Conservation (phyloP, 2,888 invertebrate species). For the Polia nebulosa region DNA sequence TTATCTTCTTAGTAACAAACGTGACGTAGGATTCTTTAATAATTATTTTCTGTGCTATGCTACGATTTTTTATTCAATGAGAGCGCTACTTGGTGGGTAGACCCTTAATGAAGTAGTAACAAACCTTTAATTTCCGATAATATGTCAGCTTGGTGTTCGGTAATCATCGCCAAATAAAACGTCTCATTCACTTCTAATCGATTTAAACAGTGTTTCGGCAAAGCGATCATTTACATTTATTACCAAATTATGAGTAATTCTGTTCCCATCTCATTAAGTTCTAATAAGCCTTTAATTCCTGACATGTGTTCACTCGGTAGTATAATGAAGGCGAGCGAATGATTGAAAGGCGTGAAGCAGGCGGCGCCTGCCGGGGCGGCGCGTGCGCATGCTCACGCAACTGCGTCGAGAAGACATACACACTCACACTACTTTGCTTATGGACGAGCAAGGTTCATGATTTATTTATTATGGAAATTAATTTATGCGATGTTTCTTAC, state of each 20-base stretch:
- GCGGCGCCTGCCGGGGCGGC: conserved; percentile 74
- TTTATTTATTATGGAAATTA: conserved; percentile 41
- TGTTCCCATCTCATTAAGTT: neutral
- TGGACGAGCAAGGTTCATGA: conserved; percentile 37
- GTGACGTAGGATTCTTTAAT: too few species aligned
- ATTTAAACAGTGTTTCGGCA: neutral
- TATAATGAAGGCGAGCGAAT: conserved; percentile 59
- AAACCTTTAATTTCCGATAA: too few species aligned
- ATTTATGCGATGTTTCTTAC: neutral
- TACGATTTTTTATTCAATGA: too few species aligned
- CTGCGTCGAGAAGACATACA: conserved; percentile 49
- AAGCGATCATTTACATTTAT: neutral
- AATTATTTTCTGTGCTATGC: too few species aligned
- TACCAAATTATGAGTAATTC: neutral
- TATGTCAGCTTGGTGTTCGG: too few species aligned
- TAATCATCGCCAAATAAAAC: neutral
- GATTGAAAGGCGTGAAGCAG: conserved; percentile 70
- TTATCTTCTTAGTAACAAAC: too few species aligned
- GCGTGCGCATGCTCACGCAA: conserved; percentile 70
- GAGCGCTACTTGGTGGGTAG: too few species aligned
- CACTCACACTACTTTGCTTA: conserved; percentile 32
- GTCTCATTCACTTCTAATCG: neutral
- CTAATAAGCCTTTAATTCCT: conserved; percentile 23
- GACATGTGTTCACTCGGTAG: conserved; percentile 35
- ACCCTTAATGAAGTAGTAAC: neutral